A percentile compares a stretch with the other conserved stretches of the same genome.
phyloP scores from a whole-genome alignment of 2,888 invertebrate genomes.

The Tenodera sinensis region DNA sequence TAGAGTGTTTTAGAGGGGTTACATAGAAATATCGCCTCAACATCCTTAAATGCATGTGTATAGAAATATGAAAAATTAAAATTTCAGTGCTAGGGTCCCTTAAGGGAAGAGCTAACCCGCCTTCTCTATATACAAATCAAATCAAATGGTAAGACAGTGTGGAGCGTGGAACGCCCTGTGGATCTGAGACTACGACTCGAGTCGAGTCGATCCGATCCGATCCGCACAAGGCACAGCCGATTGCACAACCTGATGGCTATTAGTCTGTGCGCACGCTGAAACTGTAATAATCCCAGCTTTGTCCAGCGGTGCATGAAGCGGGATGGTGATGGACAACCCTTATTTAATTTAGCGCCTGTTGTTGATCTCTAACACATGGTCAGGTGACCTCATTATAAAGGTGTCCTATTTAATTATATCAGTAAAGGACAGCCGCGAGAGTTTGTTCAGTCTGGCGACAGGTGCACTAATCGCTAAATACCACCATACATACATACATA shows the following conservation, averaged over 20 bases:
- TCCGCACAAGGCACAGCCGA: background rate
- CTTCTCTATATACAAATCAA: too few species aligned
- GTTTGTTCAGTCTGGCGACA: background rate
- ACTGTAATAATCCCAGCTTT: background rate
- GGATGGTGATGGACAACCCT: background rate
- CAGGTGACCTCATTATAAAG: background rate
- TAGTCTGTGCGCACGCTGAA: background rate
- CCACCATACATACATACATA: background rate
- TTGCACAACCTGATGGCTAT: background rate
- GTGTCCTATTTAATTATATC: background rate
- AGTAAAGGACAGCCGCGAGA: background rate
- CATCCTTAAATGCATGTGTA: too few species aligned
- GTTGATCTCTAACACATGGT: background rate
- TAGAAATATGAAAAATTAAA: too few species aligned
- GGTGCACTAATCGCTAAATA: background rate
- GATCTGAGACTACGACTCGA: background rate
- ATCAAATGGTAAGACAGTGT: too few species aligned
- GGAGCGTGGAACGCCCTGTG: background rate
- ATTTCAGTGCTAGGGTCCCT: too few species aligned
- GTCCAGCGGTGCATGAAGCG: background rate
- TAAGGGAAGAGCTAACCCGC: too few species aligned
- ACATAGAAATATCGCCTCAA: too few species aligned
- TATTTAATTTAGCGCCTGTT: background rate
- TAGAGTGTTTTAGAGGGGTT: too few species aligned
- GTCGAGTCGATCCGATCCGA: too few species aligned